Percentiles rank a stretch among this genome's conserved stretches.
Conservation (phyloP, 2,888 invertebrate species). For the Drymonia ruficornis region DNA sequence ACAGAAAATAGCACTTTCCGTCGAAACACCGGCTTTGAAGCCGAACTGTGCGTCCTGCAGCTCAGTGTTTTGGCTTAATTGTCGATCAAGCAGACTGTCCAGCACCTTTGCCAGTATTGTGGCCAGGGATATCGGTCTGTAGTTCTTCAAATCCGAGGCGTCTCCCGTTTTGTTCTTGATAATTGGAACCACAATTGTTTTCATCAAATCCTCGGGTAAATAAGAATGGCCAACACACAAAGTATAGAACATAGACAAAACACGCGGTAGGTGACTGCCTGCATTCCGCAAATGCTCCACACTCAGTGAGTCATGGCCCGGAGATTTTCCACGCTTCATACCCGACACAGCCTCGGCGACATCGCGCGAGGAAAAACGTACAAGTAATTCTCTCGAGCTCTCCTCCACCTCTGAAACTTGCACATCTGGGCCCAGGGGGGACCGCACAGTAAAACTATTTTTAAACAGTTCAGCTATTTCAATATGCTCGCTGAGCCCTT, state of each 20-base stretch:
- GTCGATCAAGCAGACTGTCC: slow-evolving; percentile 5
- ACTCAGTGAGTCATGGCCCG: slow-evolving; percentile 9
- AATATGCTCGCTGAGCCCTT: slow-evolving; percentile 8
- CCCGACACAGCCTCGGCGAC: neutral
- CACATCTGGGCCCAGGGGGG: neutral
- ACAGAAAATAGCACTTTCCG: slow-evolving; percentile 10
- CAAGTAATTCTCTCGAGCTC: neutral
- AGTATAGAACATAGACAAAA: slow-evolving; percentile 2
- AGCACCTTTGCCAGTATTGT: slow-evolving; percentile 11
- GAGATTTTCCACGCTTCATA: slow-evolving; percentile 7
- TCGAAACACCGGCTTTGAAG: neutral
- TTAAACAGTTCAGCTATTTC: slow-evolving; percentile 14
- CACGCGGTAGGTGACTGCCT: neutral
- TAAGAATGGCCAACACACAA: slow-evolving; percentile 11
- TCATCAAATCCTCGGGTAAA: slow-evolving; percentile 9
- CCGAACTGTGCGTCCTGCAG: neutral
- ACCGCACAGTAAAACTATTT: slow-evolving; percentile 7
- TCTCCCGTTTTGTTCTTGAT: slow-evolving; percentile 2
- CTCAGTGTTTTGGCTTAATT: neutral
- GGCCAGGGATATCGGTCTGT: slow-evolving; percentile 6
- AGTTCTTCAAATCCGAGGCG: neutral
- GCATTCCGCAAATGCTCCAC: neutral
- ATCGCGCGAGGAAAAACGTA: neutral
- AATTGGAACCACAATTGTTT: slow-evolving; percentile 8
- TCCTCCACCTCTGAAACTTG: neutral